Conservation (phyloP, 2,888 invertebrate genomes). For the Amphiduros pacificus region DNA sequence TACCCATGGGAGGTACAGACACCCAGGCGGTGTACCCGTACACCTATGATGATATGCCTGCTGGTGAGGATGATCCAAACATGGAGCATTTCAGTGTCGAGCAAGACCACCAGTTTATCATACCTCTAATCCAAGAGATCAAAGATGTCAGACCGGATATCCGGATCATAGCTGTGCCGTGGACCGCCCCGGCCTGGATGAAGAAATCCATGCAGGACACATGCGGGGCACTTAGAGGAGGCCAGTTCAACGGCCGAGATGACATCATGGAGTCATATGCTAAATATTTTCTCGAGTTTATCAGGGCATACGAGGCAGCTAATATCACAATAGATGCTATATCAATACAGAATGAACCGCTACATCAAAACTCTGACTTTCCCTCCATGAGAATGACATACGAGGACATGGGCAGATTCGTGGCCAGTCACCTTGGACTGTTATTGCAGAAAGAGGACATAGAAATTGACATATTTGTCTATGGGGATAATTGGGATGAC, state of each 20-base stretch:
- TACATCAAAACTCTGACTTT: constrained; percentile 16
- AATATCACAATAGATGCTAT: constrained; percentile 22
- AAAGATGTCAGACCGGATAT: constrained; percentile 14
- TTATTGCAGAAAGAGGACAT: constrained; percentile 11
- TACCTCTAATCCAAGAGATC: constrained; percentile 22
- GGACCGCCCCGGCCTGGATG: constrained; percentile 28
- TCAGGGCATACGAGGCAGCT: constrained; percentile 19
- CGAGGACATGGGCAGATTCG: constrained; percentile 12
- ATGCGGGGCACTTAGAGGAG: neutral
- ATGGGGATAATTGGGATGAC: constrained; percentile 27
- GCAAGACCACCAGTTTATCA: constrained; percentile 20
- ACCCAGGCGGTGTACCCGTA: constrained; percentile 22
- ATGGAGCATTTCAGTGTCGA: constrained; percentile 20
- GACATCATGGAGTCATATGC: constrained; percentile 11
- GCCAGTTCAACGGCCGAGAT: neutral
- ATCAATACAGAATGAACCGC: constrained; percentile 27
- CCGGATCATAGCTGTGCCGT: constrained; percentile 24
- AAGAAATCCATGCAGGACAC: constrained; percentile 14
- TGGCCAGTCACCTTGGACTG: constrained; percentile 21
- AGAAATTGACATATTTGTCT: constrained; percentile 18
- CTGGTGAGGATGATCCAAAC: constrained; percentile 11
- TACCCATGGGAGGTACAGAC: constrained; percentile 27
- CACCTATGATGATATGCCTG: constrained; percentile 21
- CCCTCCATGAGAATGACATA: constrained; percentile 23
- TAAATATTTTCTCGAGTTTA: constrained; percentile 22